phyloP scores from a whole-genome alignment of 2,113 vertebrate genomes.

The Thomomys bottae region DNA sequence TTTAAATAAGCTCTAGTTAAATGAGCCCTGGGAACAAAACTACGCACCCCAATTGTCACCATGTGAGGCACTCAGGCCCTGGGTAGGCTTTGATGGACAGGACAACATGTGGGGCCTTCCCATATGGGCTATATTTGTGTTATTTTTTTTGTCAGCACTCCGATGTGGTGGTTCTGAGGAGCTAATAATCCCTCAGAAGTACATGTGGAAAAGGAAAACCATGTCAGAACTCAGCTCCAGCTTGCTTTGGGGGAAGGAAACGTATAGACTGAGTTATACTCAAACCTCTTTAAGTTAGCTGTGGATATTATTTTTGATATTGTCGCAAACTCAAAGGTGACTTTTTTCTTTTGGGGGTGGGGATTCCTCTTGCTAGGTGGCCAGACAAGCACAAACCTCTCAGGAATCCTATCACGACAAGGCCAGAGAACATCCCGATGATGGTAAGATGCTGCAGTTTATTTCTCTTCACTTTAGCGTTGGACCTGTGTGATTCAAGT shows the following conservation, averaged over 20 bases:
- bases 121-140: neutral
- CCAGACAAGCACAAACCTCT: slow-evolving; percentile 91
- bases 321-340: slow-evolving; percentile 48
- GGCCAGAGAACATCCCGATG: slow-evolving; percentile 94
- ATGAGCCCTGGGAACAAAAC: neutral
- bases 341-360: slow-evolving; percentile 73
- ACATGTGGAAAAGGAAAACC: neutral
- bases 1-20: slow-evolving; percentile 24
- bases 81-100: slow-evolving; percentile 61
- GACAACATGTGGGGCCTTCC: neutral
- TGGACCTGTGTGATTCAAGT: neutral
- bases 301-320: neutral
- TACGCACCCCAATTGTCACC: slow-evolving; percentile 57
- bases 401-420: slow-evolving; percentile 98
- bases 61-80: slow-evolving; percentile 31
- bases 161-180: neutral
- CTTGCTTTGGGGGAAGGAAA: neutral
- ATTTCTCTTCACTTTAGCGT: neutral
- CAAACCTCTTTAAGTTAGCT: neutral
- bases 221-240: neutral
- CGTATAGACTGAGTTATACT: neutral
- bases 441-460: slow-evolving; percentile 88
- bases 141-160: neutral
- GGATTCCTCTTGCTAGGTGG: slow-evolving; percentile 86
- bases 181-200: slow-evolving; percentile 8